These are phyloP conservation scores for Drosophila ustulata DNA, from an alignment of 2,888 invertebrate species.

Conservation along the genomic window DNA sequence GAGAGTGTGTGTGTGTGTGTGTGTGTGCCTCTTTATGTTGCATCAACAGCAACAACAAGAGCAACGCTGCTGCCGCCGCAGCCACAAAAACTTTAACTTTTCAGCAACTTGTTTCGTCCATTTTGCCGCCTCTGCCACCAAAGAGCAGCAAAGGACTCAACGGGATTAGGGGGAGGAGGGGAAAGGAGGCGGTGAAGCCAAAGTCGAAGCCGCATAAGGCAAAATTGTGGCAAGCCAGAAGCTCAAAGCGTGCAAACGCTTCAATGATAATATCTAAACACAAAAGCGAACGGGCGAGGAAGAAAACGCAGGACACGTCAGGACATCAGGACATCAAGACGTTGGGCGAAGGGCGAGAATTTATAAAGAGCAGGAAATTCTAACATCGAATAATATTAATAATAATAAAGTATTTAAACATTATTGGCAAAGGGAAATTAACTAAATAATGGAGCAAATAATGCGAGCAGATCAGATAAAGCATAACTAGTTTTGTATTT, in stretches of 20 bases:
- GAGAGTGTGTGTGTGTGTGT: constrained; percentile 14
- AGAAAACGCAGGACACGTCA: neutral
- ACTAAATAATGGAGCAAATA: neutral
- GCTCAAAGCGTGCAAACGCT: constrained; percentile 28
- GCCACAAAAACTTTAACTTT: constrained; percentile 75
- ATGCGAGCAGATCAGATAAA: neutral
- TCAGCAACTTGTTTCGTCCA: constrained; percentile 68
- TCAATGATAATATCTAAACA: constrained; percentile 22
- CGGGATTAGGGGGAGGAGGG: neutral
- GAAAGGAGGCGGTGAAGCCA: neutral
- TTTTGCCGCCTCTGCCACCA: constrained; percentile 18
- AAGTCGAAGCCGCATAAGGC: constrained; percentile 23
- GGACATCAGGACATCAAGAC: neutral
- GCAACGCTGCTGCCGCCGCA: constrained; percentile 31
- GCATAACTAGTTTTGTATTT: neutral
- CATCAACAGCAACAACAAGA: constrained; percentile 23
- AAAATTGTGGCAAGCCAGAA: constrained; percentile 31
- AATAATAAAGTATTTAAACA: neutral
- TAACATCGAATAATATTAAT: constrained; percentile 5
- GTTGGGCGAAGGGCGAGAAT: neutral
- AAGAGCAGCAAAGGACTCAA: constrained; percentile 3
- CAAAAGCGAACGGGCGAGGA: constrained; percentile 2
- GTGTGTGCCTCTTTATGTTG: constrained; percentile 56
- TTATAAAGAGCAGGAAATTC: constrained; percentile 6
- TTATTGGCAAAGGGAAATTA: neutral